Base-by-base conservation (phyloP, 1,140 invertebrate species). In the Hyles vespertilio region DNA sequence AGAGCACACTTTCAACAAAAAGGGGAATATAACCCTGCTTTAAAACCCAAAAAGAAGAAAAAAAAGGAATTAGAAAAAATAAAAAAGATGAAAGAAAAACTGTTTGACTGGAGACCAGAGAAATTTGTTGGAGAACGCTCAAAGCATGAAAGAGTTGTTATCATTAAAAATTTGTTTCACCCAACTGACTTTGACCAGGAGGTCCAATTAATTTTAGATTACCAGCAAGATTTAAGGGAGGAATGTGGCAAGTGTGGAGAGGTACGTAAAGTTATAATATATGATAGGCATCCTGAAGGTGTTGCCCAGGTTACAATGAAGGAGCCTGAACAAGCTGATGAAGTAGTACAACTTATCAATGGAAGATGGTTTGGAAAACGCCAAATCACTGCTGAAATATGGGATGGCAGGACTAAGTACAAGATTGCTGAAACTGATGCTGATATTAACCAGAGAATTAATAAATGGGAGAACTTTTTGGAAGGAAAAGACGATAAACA, bases 61-160 rank as follows among this genome's bases (percentile, higher is more conserved):
- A 94, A 95, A 74, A 97, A 97, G 86, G 95, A 97, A 51, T 94
- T 97, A 67, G 94, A 97, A 61, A 98, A 97, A 79, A 82, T 98
- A 57, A 97, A 97, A 87, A 97, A 98, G 87, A 94, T 95, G 83
- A 96, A 99, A 73, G 95, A 99, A 80, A 98, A 98, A 93, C 87
- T 99, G 43, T 97, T 99, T 79, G 97, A 97, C 81, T 99, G 98
- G 98, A 91, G 95, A 70, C 98, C 98, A 3, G 98, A 99, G 63
- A 97, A 97, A 84, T 90, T 96, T 71, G 87, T 93, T 33, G 96
- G 95, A 2, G 94, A 96, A 73, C 92, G 97, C 53, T 90, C 92
- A 0, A 98, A 97, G 78, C 93, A 95, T 81, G 98, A 99, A 78
- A 94, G 93, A 73, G 93, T 97, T 48, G 97, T 99, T 1, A 94